phyloP scores from a whole-genome alignment of 2,888 invertebrate species.

The Merodon equestris region DNA sequence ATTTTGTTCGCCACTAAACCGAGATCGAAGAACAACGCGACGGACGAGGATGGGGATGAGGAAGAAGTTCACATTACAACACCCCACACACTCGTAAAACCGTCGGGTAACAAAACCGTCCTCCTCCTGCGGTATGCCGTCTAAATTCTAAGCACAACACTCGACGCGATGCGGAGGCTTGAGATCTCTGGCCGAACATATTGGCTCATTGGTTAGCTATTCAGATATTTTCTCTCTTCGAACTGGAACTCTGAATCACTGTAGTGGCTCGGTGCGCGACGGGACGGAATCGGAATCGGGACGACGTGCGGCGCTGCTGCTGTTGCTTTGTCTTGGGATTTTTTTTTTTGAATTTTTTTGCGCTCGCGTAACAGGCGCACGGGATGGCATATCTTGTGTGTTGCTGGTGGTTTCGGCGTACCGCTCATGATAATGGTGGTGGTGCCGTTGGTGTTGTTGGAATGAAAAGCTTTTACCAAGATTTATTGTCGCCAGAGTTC shows the following conservation, averaged over 20 bases:
- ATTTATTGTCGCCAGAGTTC: slow-evolving; percentile 69
- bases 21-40: neutral
- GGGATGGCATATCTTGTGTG: slow-evolving; percentile 43
- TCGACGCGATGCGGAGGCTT: slow-evolving; percentile 50
- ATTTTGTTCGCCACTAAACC: slow-evolving; percentile 41
- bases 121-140: slow-evolving; percentile 6
- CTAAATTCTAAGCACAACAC: slow-evolving; percentile 36
- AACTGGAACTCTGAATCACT: slow-evolving; percentile 44
- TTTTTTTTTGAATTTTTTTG: neutral
- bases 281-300: no score
- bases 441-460: slow-evolving; percentile 39
- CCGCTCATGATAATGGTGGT: slow-evolving; percentile 30
- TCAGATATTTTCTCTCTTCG: slow-evolving; percentile 55
- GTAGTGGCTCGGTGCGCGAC: slow-evolving; percentile 15
- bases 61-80: slow-evolving; percentile 38
- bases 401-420: slow-evolving; percentile 27
- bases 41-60: no score
- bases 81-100: slow-evolving; percentile 15
- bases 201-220: slow-evolving; percentile 65
- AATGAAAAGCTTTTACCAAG: slow-evolving; percentile 67
- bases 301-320: no score
- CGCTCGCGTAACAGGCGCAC: slow-evolving; percentile 28
- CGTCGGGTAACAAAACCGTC: slow-evolving; percentile 10
- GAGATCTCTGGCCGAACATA: slow-evolving; percentile 53
- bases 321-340: slow-evolving; percentile 56